Evolutionary conservation across 35 echinoderm and acorn worm species (phyloP).

Genomic region (Heliocidaris tuberculata): DNA sequence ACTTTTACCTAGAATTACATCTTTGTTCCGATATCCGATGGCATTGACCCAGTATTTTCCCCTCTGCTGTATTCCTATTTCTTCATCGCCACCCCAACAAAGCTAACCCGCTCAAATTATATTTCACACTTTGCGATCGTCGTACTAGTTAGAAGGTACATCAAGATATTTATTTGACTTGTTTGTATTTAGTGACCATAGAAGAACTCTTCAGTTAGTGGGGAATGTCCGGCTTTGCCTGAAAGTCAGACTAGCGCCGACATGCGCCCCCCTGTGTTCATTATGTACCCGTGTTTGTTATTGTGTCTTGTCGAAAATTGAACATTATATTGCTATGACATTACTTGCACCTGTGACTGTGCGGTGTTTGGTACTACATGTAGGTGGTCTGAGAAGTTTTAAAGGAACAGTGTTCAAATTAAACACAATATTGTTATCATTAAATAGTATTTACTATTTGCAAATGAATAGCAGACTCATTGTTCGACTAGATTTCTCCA

Average conservation of each 20-base stretch:
- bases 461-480: no score
- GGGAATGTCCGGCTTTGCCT: neutral
- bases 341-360: neutral
- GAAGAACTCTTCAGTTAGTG: neutral
- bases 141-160: no score
- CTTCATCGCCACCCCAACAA: neutral
- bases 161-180: no score
- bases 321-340: neutral
- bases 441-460: no score
- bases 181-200: no score
- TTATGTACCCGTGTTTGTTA: neutral
- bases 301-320: neutral
- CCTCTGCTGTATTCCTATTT: neutral
- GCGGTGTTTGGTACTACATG: neutral
- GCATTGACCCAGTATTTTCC: neutral
- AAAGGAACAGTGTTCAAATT: no score
- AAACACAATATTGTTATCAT: no score
- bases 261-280: neutral
- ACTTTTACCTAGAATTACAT: slow-evolving; percentile 3
- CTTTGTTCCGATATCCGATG: neutral
- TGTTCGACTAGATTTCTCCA: no score
- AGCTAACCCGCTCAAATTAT: neutral
- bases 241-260: neutral
- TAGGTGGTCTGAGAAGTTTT: neutral
- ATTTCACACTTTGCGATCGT: neutral